Evolutionary conservation across 2,888 invertebrate genomes (phyloP), one percentile per base, ranked within the genome.

Genomic region (Melinaea marsaeus): DNA sequence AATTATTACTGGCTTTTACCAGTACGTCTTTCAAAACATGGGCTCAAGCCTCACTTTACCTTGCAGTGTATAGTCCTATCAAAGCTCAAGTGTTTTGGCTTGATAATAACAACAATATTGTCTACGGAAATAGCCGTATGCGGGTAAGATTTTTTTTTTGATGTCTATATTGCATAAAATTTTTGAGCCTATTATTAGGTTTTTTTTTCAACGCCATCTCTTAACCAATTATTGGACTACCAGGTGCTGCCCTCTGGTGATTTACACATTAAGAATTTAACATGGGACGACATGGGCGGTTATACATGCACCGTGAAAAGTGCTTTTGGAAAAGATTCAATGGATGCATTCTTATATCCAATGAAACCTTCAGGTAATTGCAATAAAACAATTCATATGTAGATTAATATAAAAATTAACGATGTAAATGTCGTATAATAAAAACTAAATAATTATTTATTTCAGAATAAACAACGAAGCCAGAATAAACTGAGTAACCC

Each of bases 211-310:
- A 5, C 32, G 51, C 3, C 51, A 51, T 51, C 51, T 51, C 32
- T 51, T 51, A 51, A n/a, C 32, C 9, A 51, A 7, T 32, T 51
- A 32, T 32, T 32, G 9, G 32, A 51, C 51, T 32, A 51, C 32
- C 32, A 93, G 92, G 84, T 94, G 65, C 86, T 95, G 65, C 92
- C 93, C 3, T 94, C 93, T 72, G 98, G 98, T 0, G 95, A 95
- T 73, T 88, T 98, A 35, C 77, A 95, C 51, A 95, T 98, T 72
- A 85, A 91, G 32, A 88, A 92, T 11, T 88, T 97, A 6, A 88
- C 88, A 54, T 98, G 96, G 95, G 84, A 90, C 0, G 95, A 96
- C 73, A 96, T 97, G 97, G 97, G 97, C 4, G 91, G 91, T 32
- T 97, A 94, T 81, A 94, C 92, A 1, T 98, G 98, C 79, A 88